Percentiles rank a stretch among this genome's conserved stretches.
These are phyloP conservation scores for Anadara kagoshimensis DNA, from an alignment of 1,140 invertebrate genomes.

Conservation along the genomic window DNA sequence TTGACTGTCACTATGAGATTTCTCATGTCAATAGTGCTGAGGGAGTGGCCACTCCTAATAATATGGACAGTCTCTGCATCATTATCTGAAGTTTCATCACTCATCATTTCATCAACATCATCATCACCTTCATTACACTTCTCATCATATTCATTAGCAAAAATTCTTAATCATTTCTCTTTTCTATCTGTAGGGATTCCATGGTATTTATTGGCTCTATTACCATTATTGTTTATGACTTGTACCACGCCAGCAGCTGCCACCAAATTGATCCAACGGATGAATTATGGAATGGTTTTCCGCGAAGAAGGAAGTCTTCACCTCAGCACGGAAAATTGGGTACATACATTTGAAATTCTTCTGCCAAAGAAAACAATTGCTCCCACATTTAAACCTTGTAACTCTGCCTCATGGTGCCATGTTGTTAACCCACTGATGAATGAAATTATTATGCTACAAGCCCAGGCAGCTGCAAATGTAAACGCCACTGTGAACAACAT, in stretches of 20 bases:
- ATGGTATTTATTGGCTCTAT: not conserved
- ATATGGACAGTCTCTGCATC: not conserved
- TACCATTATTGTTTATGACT: not conserved
- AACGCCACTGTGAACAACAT: constrained; percentile 9
- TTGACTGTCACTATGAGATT: not conserved
- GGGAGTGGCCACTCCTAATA: not conserved
- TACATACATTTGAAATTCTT: constrained; percentile 18
- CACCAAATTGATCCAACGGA: not conserved
- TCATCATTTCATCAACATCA: not conserved
- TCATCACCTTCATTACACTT: not conserved
- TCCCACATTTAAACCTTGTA: not conserved
- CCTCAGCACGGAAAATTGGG: constrained; percentile 1
- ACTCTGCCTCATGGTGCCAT: not conserved
- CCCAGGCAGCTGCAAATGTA: constrained; percentile 5
- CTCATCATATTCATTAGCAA: not conserved
- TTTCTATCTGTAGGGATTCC: constrained; percentile 1
- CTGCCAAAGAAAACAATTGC: constrained; percentile 4
- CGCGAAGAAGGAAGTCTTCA: not conserved
- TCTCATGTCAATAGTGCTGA: not conserved
- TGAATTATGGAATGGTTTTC: constrained; percentile 25
- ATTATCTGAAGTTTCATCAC: not conserved
- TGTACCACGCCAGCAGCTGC: not conserved
- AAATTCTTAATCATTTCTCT: not conserved
- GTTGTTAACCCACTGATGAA: not conserved
- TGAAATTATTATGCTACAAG: not conserved